Evolutionary conservation across 2,888 invertebrate genomes (phyloP), one percentile per base, ranked within the genome.

Genomic region (Melinaea marsaeus): DNA sequence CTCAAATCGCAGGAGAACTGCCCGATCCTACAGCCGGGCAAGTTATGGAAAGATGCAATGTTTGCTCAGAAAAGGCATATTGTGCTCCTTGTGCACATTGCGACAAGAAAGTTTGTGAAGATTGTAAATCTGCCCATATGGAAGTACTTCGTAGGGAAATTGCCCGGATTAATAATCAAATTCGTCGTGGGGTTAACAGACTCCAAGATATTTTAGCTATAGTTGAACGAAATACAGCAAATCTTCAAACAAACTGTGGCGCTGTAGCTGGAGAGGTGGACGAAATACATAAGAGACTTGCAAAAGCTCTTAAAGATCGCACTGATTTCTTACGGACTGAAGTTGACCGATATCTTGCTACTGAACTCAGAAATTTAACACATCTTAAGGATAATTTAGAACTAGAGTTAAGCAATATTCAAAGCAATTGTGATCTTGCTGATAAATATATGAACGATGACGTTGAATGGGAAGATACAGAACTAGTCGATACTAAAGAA

Each of bases 111-210:
- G 95, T 99, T 69, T 99, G 99, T 86, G 95, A 96, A 73, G 98
- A 98, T 80, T 99, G 99, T 90, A 98, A 98, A 85, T 95, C 95
- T 64, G 97, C 98, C 13, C 99, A 99, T 85, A 96, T 98, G 95
- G 98, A 99, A 83, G 98, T 98, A 71, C 91, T 99, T 65, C 94
- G 98, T 73, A 93, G 98, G 65, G 98, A 98, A 92, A 96, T 98
- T 55, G 92, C 94, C 67, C 93, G 98, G 79, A 95, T 98, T 65
- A 95, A 97, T 80, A 96, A 96, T 81, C 97, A 97, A 93, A 94
- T 97, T 67, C 93, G 96, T 64, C 93, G 98, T 75, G 97, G 97
- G 59, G 89, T 98, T 63, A 97, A 97, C 84, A 93, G 97, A 71
- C 89, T 98, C 69, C 96, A 97, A 86, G 98, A 98, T 80, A 95